Evolutionary conservation across 2,797 vertebrate genomes (phyloP), one percentile per base, ranked within the genome.

Genomic region (Chaunax sp.): DNA sequence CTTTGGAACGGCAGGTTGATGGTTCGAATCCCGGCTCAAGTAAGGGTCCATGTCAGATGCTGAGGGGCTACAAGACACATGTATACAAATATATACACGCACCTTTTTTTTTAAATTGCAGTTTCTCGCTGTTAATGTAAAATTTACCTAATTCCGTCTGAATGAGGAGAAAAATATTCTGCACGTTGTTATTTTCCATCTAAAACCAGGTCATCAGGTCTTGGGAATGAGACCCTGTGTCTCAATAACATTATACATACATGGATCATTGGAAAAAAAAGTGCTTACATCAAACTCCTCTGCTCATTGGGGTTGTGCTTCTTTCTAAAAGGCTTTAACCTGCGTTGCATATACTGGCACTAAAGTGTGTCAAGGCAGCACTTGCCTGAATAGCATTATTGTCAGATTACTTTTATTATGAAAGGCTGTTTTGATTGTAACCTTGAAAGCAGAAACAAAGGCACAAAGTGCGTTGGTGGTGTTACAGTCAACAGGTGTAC

Each of bases 351-450:
- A 51, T 38, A 57, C n/a, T 1, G 2, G 25, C 47, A 67, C 33
- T 30, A 25, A 51, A 56, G 40, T 64, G 62, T 59, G 40, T 66
- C 65, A 75, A 69, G 33, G 26, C 59, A 61, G 25, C 35, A 35
- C 37, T 59, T 25, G 28, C 58, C 52, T 66, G 53, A 75, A 74
- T 56, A 37, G 38, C 28, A 62, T 69, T 43, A 77, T 19, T 64
- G 35, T 67, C 45, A 63, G 44, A 45, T 44, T 38, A 53, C 52
- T 77, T 80, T 75, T 77, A 82, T 83, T 75, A 47, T 72, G 67
- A 89, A 71, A 73, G 59, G 65, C 61, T 87, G 69, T 83, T 89
- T 77, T 75, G 81, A 83, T 74, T 60, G 78, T 80, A 66, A 82
- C 81, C 77, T 70, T 87, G 78, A 75, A 80, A 54, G 80, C 83